Conservation (phyloP, 2,888 invertebrate species). For the Thera britannica region DNA sequence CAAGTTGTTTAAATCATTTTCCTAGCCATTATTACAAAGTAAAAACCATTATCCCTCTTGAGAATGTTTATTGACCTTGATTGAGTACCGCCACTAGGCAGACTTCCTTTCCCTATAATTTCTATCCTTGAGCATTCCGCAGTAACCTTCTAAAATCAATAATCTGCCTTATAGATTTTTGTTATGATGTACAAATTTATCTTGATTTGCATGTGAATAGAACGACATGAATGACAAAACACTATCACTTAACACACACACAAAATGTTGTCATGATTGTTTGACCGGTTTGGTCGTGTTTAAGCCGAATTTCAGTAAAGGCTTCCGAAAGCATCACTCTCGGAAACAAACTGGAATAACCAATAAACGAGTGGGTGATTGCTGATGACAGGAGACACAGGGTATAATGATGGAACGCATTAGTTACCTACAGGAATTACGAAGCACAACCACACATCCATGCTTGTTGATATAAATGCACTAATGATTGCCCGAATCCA, state of each 20-base stretch:
- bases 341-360: constrained; percentile 49
- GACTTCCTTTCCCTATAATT: constrained; percentile 15
- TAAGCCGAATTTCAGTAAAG: neutral
- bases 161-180: constrained; percentile 6
- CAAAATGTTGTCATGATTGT: neutral
- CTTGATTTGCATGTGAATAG: constrained; percentile 22
- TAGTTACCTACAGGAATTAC: constrained; percentile 54
- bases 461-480: constrained; percentile 67
- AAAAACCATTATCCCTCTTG: constrained; percentile 25
- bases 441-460: constrained; percentile 37
- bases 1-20: constrained; percentile 12
- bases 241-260: neutral
- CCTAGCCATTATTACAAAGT: constrained; percentile 16
- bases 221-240: constrained; percentile 9
- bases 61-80: constrained; percentile 21
- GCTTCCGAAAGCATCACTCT: constrained; percentile 18
- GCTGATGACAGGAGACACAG: constrained; percentile 62
- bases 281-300: neutral
- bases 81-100: constrained; percentile 15
- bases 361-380: constrained; percentile 46
- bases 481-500: constrained; percentile 63
- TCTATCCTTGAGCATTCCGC: constrained; percentile 9
- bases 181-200: constrained; percentile 4
- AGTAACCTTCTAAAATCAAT: constrained; percentile 17
- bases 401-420: constrained; percentile 74